Base-by-base conservation (phyloP, 2,113 vertebrate genomes). In the Falcunculus frontatus region DNA sequence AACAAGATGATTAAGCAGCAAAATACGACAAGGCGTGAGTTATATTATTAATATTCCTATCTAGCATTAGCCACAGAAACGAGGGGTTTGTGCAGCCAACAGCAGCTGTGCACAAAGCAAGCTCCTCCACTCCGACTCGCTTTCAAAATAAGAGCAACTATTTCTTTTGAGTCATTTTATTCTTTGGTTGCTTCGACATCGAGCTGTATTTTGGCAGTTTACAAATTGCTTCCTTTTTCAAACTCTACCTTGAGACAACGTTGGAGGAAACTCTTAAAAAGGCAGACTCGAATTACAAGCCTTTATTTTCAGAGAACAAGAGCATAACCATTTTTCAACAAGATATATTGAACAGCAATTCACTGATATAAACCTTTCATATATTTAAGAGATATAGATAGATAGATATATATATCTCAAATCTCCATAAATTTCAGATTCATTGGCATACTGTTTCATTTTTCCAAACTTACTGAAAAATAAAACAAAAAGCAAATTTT, bases 1-100 rank as follows among this genome's bases (percentile, higher is more conserved):
- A 94, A 87, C 79, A 22, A 75, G 82, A 76, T 92, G 93, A 97
- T 91, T 96, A 94, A 96, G 89, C 81, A 65, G 92, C 81, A 53
- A 95, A 90, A 89, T 89, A 95, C 74, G 93, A 84, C 87, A 57
- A 77, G 89, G 83, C 47, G 30, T 46, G 90, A 97, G 63, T 93
- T 86, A 5, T 39, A 50, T 84, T 84, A 88, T 87, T 90, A 81
- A 84, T 96, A 69, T 74, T 94, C 92, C 90, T 81, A 81, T 86
- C 86, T 72, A 44, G 75, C 75, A 37, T 39, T 32, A 67, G 75
- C 70, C 11, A 2, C 78, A 85, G 88, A 93, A 87, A 69, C 19
- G 3, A 84, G 75, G 41, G 73, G 3, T 41, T 81, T 60, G 60
- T 33, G 67, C 47, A 84, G 52, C 89, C 87, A 96, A 68, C 46